A percentile compares a stretch with the other conserved stretches of the same genome.
Evolutionary conservation across 2,113 vertebrate genomes (phyloP).

Genomic region (Clarias macrocephalus): DNA sequence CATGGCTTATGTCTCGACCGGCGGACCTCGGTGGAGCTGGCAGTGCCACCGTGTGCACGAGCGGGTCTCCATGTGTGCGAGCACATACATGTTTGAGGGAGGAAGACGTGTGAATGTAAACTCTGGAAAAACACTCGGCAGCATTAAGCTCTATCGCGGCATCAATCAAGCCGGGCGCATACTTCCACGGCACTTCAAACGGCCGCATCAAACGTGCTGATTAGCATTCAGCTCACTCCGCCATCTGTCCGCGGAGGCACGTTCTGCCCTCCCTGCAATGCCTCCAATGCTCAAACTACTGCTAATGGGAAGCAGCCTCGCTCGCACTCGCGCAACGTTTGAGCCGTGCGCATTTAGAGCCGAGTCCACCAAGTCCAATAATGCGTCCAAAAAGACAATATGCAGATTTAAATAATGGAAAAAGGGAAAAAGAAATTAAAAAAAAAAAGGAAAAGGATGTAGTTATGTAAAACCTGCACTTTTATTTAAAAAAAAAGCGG

Average conservation of each 20-base stretch:
- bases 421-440: no score
- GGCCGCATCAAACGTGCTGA: slow-evolving; percentile 57
- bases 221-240: slow-evolving; percentile 57
- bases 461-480: background rate
- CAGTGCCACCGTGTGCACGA: background rate
- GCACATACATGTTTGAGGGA: slow-evolving; percentile 6
- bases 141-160: slow-evolving; percentile 51
- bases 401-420: background rate
- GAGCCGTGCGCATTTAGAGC: background rate
- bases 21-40: slow-evolving; percentile 14
- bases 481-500: background rate
- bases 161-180: slow-evolving; percentile 52
- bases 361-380: slow-evolving; percentile 13
- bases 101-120: slow-evolving; percentile 54
- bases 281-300: slow-evolving; percentile 52
- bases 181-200: slow-evolving; percentile 59
- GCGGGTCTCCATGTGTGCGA: background rate
- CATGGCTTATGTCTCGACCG: slow-evolving; percentile 5
- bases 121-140: slow-evolving; percentile 51
- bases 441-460: no score
- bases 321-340: slow-evolving; percentile 12
- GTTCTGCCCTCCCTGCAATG: slow-evolving; percentile 48
- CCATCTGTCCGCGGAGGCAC: slow-evolving; percentile 47
- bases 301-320: slow-evolving; percentile 61
- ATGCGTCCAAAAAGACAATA: slow-evolving; percentile 43